Percentiles rank a stretch among this genome's conserved stretches.
These are phyloP conservation scores for Oncorhynchus masou DNA, from an alignment of 2,113 vertebrate species.

Conservation along the genomic window DNA sequence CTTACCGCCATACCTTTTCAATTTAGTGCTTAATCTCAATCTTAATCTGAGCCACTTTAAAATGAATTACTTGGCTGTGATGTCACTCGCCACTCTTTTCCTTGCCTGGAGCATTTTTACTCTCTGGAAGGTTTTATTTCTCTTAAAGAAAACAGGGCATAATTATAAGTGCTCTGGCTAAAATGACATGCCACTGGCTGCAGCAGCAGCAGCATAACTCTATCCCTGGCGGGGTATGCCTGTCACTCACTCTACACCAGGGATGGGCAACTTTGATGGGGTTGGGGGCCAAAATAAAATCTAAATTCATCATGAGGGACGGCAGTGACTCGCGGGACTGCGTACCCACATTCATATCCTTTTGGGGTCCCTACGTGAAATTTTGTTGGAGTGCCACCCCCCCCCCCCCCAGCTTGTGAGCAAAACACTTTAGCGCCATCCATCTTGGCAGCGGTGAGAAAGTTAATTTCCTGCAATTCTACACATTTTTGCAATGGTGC, in stretches of 20 bases:
- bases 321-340: no score
- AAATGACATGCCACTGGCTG: conserved; percentile 2
- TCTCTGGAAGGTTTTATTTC: conserved; percentile 48
- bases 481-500: no score
- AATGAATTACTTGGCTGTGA: conserved; percentile 43
- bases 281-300: neutral
- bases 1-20: neutral
- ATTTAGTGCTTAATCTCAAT: neutral
- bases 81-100: conserved; percentile 53
- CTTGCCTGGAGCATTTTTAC: conserved; percentile 29
- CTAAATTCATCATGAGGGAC: no score
- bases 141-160: conserved; percentile 6
- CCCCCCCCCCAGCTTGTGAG: no score
- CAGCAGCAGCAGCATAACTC: neutral
- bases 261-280: neutral
- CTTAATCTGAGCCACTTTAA: conserved; percentile 7
- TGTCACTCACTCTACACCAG: conserved; percentile 19
- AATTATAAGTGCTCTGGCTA: conserved; percentile 23
- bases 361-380: no score
- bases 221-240: neutral
- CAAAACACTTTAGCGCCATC: no score
- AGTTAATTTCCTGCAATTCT: no score
- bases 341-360: no score
- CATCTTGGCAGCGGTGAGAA: no score
- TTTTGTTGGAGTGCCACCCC: no score